phyloP scores from a whole-genome alignment of 1,140 invertebrate species.

The Bombus pascuorum region DNA sequence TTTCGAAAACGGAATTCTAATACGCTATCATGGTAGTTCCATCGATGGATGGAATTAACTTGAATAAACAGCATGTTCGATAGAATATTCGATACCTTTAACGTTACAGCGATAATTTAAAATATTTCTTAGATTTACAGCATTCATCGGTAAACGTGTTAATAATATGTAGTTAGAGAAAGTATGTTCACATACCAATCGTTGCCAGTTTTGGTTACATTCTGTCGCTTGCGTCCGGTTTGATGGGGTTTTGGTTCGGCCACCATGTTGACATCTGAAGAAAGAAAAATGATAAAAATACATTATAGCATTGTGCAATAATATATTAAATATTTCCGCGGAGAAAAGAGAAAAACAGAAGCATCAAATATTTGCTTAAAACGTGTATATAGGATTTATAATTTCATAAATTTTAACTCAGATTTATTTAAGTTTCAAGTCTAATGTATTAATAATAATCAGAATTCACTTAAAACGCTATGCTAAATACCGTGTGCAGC shows the following conservation, averaged over 20 bases:
- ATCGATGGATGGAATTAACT: not conserved
- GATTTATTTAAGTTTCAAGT: not conserved
- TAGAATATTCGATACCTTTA: too few species aligned
- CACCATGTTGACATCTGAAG: conserved; percentile 91
- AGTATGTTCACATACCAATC: conserved; percentile 86
- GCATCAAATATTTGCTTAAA: not conserved
- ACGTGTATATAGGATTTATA: not conserved
- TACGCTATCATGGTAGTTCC: not conserved
- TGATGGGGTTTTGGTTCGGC: conserved; percentile 92
- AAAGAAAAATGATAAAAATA: conserved; percentile 70
- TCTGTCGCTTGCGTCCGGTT: conserved; percentile 90
- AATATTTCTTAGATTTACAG: too few species aligned
- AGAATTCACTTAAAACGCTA: not conserved
- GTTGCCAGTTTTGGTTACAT: conserved; percentile 90
- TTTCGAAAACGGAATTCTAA: not conserved
- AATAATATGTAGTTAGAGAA: not conserved
- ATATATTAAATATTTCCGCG: not conserved
- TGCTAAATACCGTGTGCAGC: not conserved
- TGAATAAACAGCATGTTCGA: not conserved
- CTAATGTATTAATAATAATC: not conserved
- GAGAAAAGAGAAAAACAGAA: not conserved
- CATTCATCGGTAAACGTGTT: not conserved
- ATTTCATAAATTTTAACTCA: not conserved
- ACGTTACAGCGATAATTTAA: too few species aligned
- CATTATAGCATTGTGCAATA: not conserved